Evolutionary conservation across 2,797 vertebrate genomes (phyloP), one percentile per base, ranked within the genome.

Genomic region (Urosaurus nigricauda): DNA sequence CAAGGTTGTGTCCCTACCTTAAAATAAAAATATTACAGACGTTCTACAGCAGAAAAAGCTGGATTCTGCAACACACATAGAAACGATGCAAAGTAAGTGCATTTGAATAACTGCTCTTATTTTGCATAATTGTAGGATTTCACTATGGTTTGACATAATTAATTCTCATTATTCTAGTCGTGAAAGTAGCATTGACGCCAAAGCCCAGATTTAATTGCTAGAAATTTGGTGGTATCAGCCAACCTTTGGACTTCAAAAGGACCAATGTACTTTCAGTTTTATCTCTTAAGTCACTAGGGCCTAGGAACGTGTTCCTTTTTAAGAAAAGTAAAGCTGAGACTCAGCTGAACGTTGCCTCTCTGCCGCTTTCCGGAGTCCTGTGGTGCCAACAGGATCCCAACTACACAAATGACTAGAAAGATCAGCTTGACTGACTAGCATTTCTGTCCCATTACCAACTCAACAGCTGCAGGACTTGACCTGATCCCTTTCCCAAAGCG

Each of bases 161-260:
- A n/a, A n/a, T n/a, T n/a, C 37, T 37, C 40, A 78, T 88, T 84
- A 77, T 83, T 73, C 58, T 79, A 68, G 17, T 32, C 16, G 29
- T 0, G n/a, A 60, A 26, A 56, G 24, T 37, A 16, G 70, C n/a
- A 75, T 32, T 35, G 51, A 58, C 29, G 60, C 68, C 4, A 5
- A 78, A 78, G 58, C 21, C 29, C 63, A 14, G 17, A 0, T 58
- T 37, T 14, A n/a, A 51, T 16, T 32, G 2, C 4, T 35, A 32
- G 60, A 79, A 86, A 35, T n/a, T n/a, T n/a, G n/a, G 58, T 29
- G 65, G 56, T 65, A 35, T 13, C 32, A 17, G 12, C 32, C 63
- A 24, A 9, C 60, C 79, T 4, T 40, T 29, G 26, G 37, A 56
- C 47, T 43, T n/a, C 68, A 2, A 0, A 4, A 60, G 51, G 32